Conservation (phyloP, 2,888 invertebrate genomes). For the Nezara viridula region DNA sequence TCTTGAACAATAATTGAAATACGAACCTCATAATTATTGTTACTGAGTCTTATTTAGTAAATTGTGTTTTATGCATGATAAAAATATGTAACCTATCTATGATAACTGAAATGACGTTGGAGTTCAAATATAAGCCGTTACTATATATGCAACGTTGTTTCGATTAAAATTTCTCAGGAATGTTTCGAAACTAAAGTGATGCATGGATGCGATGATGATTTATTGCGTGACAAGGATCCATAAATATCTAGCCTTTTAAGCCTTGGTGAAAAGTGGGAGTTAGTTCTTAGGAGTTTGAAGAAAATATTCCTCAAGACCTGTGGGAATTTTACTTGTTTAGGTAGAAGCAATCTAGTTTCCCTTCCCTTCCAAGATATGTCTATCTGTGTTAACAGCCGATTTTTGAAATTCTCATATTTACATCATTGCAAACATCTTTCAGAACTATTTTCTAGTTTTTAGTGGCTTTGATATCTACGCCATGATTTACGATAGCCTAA, state of each 20-base stretch:
- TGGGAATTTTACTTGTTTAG: background rate
- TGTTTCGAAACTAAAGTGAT: background rate
- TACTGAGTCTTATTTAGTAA: no score
- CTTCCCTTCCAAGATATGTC: background rate
- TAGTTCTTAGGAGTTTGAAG: background rate
- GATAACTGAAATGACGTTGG: background rate
- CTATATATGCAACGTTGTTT: no score
- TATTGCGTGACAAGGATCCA: background rate
- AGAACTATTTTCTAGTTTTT: no score
- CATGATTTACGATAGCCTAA: no score
- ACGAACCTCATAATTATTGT: no score
- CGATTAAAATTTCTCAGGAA: background rate
- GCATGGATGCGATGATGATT: background rate
- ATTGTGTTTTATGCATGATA: no score
- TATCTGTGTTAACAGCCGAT: no score
- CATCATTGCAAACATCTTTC: no score
- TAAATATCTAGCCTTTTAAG: background rate
- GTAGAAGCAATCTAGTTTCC: background rate
- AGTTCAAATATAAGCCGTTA: background rate
- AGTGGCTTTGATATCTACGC: no score
- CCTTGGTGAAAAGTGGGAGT: slow-evolving; percentile 8
- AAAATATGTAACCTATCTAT: background rate
- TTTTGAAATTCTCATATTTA: no score
- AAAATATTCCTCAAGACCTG: background rate
- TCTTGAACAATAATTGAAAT: no score